phyloP scores from a whole-genome alignment of 2,888 invertebrate genomes.

The Drosophila hawaiiensis region DNA sequence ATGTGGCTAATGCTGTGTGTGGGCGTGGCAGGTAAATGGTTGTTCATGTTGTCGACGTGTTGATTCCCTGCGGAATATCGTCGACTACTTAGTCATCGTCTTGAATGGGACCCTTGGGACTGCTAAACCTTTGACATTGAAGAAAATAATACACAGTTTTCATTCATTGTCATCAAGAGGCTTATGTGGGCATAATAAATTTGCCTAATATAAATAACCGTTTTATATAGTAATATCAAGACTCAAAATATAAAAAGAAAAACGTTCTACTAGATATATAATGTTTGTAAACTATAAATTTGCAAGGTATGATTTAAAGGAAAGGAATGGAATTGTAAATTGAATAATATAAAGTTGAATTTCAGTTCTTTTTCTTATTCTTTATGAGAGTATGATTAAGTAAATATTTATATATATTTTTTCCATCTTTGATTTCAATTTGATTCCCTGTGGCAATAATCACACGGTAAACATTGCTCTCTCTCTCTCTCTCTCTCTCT shows the following conservation, averaged over 20 bases:
- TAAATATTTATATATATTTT: not conserved
- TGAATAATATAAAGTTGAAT: not conserved
- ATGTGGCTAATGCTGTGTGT: conserved; percentile 21
- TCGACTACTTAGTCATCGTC: conserved; percentile 17
- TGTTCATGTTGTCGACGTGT: conserved; percentile 34
- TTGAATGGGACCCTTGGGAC: conserved; percentile 38
- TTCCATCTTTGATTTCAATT: not conserved
- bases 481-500: too few relatives aligned
- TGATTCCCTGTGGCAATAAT: not conserved
- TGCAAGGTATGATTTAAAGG: not conserved
- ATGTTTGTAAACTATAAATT: not conserved
- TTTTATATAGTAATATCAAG: conserved; percentile 8
- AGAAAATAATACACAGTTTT: conserved; percentile 19
- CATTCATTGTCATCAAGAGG: not conserved
- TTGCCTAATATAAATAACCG: conserved; percentile 7
- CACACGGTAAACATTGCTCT: not conserved
- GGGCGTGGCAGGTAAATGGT: conserved; percentile 45
- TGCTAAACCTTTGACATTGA: conserved; percentile 24
- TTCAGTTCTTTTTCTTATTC: not conserved
- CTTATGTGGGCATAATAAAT: conserved; percentile 11
- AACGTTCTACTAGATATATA: not conserved
- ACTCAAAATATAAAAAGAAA: not conserved
- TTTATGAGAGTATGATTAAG: not conserved
- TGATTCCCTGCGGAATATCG: conserved; percentile 31
- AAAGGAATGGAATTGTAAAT: not conserved